A percentile compares a stretch with the other conserved stretches of the same genome.
Conservation (phyloP, 2,888 invertebrate species). For the Cancer borealis region DNA sequence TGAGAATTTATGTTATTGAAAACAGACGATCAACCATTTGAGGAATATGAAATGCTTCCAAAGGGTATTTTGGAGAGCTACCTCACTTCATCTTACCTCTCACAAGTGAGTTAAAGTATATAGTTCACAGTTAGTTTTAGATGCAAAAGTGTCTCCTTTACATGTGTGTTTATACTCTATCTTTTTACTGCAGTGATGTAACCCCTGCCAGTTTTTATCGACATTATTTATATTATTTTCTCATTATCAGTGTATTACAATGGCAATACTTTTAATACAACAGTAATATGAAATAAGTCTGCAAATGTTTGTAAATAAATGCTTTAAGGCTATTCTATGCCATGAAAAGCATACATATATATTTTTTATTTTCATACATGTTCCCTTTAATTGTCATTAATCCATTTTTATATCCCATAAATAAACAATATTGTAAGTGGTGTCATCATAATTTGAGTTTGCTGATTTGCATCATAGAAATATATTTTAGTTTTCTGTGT, state of each 20-base stretch:
- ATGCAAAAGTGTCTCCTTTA: background rate
- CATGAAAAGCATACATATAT: background rate
- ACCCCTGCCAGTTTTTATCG: background rate
- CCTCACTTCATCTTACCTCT: conserved; percentile 63
- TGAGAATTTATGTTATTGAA: background rate
- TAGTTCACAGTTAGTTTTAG: conserved; percentile 34
- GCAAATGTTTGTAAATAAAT: conserved; percentile 46
- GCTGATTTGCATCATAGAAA: background rate
- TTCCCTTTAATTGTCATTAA: background rate
- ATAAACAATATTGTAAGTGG: background rate
- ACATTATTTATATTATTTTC: background rate
- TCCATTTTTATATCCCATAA: conserved; percentile 35
- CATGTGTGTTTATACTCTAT: background rate
- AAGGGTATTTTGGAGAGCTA: conserved; percentile 72
- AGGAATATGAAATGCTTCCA: conserved; percentile 60
- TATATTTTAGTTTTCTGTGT: background rate
- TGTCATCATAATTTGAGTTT: background rate
- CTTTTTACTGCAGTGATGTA: background rate
- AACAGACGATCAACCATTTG: background rate
- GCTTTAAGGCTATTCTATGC: conserved; percentile 28
- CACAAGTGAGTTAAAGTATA: conserved; percentile 35
- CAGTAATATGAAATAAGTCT: conserved; percentile 32
- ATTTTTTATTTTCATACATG: conserved; percentile 41
- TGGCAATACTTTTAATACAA: conserved; percentile 41
- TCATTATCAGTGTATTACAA: conserved; percentile 50